A percentile compares a stretch with the other conserved stretches of the same genome.
These are phyloP conservation scores for Sphyrna mokarran DNA, from an alignment of 2,113 vertebrate species.

Conservation along the genomic window DNA sequence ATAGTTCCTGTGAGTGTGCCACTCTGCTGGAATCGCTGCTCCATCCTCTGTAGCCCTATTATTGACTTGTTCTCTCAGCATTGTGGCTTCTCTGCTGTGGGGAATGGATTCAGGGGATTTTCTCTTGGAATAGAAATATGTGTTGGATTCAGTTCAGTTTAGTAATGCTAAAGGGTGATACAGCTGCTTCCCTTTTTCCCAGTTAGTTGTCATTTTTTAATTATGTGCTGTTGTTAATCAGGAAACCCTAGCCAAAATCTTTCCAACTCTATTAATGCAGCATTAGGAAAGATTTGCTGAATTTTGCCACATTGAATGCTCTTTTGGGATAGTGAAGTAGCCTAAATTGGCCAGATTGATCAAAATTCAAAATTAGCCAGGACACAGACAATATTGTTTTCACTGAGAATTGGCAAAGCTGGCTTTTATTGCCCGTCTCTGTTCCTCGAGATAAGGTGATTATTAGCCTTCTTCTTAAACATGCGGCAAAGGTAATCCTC, in stretches of 20 bases:
- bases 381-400: background rate
- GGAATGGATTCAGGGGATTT: background rate
- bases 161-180: background rate
- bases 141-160: background rate
- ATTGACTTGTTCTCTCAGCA: background rate
- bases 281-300: background rate
- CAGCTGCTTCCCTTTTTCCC: background rate
- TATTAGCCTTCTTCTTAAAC: background rate
- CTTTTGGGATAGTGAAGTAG: background rate
- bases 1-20: background rate
- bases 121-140: background rate
- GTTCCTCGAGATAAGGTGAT: background rate
- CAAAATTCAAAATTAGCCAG: background rate
- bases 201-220: background rate
- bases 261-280: background rate
- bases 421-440: background rate
- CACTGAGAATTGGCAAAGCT: background rate
- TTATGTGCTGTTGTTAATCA: background rate
- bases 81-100: background rate
- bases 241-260: background rate
- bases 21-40: background rate
- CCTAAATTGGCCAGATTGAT: background rate
- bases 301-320: background rate
- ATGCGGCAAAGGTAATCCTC: background rate
- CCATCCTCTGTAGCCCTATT: background rate